Conservation (phyloP, 2,113 vertebrate genomes). For the Tragulus kanchil region DNA sequence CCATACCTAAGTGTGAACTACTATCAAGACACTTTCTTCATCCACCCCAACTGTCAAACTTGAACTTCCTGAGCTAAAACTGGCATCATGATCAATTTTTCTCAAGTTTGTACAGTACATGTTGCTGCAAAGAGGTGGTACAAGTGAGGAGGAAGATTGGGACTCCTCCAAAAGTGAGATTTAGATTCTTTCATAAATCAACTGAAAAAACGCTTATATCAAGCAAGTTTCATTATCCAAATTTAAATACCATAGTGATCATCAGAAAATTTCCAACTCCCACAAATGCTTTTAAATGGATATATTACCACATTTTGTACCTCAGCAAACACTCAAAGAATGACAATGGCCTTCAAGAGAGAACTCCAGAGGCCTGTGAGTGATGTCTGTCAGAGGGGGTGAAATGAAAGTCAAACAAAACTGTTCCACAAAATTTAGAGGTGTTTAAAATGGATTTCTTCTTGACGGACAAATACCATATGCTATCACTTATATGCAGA, state of each 20-base stretch:
- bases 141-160: conserved; percentile 18
- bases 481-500: neutral
- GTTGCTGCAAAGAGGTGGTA: conserved; percentile 53
- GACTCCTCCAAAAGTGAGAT: conserved; percentile 40
- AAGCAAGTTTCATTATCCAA: conserved; percentile 58
- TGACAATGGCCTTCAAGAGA: neutral
- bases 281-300: neutral
- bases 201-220: conserved; percentile 25
- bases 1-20: conserved; percentile 42
- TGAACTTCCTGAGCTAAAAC: conserved; percentile 68
- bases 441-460: neutral
- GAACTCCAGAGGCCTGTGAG: neutral
- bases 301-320: neutral
- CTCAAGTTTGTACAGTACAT: neutral
- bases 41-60: conserved; percentile 49
- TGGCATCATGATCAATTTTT: conserved; percentile 13
- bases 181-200: conserved; percentile 55
- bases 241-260: conserved; percentile 51
- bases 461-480: neutral
- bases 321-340: neutral
- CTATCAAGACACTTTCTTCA: conserved; percentile 61
- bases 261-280: conserved; percentile 45
- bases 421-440: neutral
- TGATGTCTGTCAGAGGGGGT: neutral
- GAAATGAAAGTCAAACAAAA: neutral